These are phyloP conservation scores for Drosophila fungiperda DNA, from an alignment of 2,888 invertebrate genomes.

Conservation along the genomic window DNA sequence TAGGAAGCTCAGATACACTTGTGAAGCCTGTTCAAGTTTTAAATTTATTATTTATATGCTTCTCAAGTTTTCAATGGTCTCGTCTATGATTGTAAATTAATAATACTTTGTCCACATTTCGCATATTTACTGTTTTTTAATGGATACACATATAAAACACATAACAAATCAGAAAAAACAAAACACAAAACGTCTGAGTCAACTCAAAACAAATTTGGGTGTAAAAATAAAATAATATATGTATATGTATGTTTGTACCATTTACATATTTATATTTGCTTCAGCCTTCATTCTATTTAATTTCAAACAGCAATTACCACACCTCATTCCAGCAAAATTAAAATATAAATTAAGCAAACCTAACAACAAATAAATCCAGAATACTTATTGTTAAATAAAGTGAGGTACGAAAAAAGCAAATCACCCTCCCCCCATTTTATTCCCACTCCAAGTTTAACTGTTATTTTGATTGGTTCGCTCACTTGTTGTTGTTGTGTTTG, in stretches of 20 bases:
- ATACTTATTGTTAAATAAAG: slow-evolving; percentile 17
- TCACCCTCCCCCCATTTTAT: neutral
- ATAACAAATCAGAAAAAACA: slow-evolving; percentile 32
- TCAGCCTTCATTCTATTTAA: neutral
- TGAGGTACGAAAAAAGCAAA: slow-evolving; percentile 1
- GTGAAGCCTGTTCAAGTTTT: neutral
- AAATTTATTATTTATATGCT: neutral
- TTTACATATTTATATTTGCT: neutral
- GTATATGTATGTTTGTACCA: neutral
- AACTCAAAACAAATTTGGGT: slow-evolving; percentile 10
- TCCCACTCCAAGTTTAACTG: slow-evolving; percentile 49
- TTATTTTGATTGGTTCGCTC: slow-evolving; percentile 45
- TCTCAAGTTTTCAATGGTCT: neutral
- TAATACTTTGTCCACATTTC: neutral
- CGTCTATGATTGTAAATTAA: neutral
- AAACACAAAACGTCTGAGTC: slow-evolving; percentile 17
- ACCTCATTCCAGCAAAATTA: slow-evolving; percentile 11
- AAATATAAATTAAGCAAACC: slow-evolving; percentile 11
- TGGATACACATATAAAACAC: slow-evolving; percentile 13
- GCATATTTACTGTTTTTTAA: slow-evolving; percentile 16
- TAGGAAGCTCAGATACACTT: neutral
- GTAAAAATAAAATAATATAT: neutral
- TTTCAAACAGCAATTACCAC: slow-evolving; percentile 16
- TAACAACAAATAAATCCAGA: neutral
- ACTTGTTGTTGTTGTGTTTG: slow-evolving; percentile 7